Evolutionary conservation across 2,888 invertebrate species (phyloP), one percentile per base, ranked within the genome.

Genomic region (Drosophila affinis): DNA sequence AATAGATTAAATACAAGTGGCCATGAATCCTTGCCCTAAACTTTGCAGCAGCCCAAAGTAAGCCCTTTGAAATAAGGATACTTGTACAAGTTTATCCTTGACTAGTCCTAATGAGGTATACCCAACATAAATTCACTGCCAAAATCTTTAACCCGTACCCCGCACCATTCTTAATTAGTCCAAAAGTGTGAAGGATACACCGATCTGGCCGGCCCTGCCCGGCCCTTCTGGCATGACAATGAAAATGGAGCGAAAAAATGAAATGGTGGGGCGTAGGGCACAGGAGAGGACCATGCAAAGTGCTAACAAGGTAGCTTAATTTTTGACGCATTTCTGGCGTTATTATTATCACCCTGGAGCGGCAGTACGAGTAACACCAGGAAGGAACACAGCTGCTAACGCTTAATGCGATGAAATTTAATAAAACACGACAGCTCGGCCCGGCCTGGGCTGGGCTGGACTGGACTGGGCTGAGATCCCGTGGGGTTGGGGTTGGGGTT

Each of bases 341-440:
- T 76, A 71, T 76, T 68, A 72, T 84, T 63, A 82, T 77, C 78
- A 67, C 67, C 71, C 75, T 48, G 45, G 46, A 56, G 10, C 46
- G 27, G 34, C 29, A 39, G 52, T 45, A 29, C 47, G 29, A 48
- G 24, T 39, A 65, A n/a, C 62, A 52, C 48, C 55, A 51, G 68
- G 64, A 72, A 55, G 49, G 44, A 45, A 34, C 47, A 46, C 72
- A 82, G 63, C 82, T 83, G 86, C 78, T 69, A 58, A 27, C 61
- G 67, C 60, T 68, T 72, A 86, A 83, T 83, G 83, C 67, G 70
- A 60, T 73, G 76, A 87, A 88, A 87, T 89, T 87, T 85, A 85
- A 89, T 85, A 89, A 89, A 79, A 88, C 62, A 29, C 45, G 47
- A 76, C 62, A 72, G 49, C 55, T 61, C 45, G 32, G 32, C 47